These are phyloP conservation scores for Syngnathus rostellatus DNA, from an alignment of 2,797 vertebrate species.

Conservation along the genomic window DNA sequence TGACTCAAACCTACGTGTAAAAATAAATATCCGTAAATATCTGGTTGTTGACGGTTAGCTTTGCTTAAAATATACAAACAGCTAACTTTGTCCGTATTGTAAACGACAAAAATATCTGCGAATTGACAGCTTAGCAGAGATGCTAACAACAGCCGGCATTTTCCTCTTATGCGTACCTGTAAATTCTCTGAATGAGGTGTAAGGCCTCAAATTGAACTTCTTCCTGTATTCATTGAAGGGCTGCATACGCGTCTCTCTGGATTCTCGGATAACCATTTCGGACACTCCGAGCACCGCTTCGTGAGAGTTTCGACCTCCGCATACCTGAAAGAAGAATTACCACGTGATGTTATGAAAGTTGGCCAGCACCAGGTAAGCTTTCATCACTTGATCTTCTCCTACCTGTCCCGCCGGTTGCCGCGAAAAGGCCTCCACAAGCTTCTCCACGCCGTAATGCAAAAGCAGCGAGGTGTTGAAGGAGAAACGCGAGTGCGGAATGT, in stretches of 20 bases:
- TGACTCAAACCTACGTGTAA: too few relatives aligned
- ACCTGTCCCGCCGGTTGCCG: slow-evolving; percentile 73
- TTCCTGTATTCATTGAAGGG: slow-evolving; percentile 93
- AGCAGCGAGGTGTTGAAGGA: slow-evolving; percentile 88
- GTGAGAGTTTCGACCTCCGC: slow-evolving; percentile 76
- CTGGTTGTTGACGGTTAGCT: too few relatives aligned
- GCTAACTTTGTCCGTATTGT: too few relatives aligned
- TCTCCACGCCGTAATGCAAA: slow-evolving; percentile 78
- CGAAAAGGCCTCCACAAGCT: slow-evolving; percentile 83
- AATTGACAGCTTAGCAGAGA: not conserved
- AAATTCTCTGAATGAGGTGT: slow-evolving; percentile 81
- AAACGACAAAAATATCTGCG: not conserved
- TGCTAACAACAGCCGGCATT: not conserved
- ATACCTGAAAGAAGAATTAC: slow-evolving; percentile 65
- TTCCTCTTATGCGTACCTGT: slow-evolving; percentile 66
- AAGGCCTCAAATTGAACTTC: slow-evolving; percentile 81
- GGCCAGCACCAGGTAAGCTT: slow-evolving; percentile 66
- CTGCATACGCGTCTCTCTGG: slow-evolving; percentile 77
- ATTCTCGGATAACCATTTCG: slow-evolving; percentile 74
- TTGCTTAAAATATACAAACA: too few relatives aligned
- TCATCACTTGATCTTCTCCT: not conserved
- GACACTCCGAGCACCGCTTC: slow-evolving; percentile 70
- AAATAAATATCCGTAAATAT: too few relatives aligned
- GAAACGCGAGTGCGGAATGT: slow-evolving; percentile 78
- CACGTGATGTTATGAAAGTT: not conserved